phyloP scores from a whole-genome alignment of 2,888 invertebrate species.

The Standfussiana lucernea region DNA sequence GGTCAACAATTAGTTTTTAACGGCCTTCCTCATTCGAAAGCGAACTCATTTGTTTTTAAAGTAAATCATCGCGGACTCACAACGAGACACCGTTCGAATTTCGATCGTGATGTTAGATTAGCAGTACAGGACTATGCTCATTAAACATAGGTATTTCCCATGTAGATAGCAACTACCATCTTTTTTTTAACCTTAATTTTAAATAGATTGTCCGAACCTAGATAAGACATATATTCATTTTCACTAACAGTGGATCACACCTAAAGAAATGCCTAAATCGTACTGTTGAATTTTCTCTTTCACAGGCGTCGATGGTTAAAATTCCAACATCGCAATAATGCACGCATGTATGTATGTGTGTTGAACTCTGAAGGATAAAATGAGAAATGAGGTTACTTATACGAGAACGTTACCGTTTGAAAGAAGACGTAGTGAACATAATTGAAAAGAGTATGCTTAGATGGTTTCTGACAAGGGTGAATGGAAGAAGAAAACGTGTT shows the following conservation, averaged over 20 bases:
- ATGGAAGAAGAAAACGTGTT: too few species aligned
- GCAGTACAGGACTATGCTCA: not conserved
- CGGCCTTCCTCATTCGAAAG: not conserved
- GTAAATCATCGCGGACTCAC: not conserved
- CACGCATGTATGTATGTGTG: too few species aligned
- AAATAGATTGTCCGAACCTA: too few species aligned
- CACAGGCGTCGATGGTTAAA: not conserved
- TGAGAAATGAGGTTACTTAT: too few species aligned
- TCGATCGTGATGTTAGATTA: not conserved
- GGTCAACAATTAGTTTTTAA: not conserved
- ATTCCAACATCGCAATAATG: not conserved
- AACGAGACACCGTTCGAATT: slow-evolving; percentile 5
- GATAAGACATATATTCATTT: not conserved
- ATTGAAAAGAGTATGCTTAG: too few species aligned
- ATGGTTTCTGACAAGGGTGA: too few species aligned
- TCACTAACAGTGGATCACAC: not conserved
- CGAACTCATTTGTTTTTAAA: slow-evolving; percentile 1
- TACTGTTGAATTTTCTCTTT: not conserved
- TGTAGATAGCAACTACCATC: too few species aligned
- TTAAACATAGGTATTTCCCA: not conserved
- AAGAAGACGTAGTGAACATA: not conserved
- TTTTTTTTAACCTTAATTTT: too few species aligned
- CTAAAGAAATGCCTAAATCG: not conserved
- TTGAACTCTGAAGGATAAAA: too few species aligned
- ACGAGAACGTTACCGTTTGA: too few species aligned